Evolutionary conservation across 2,888 invertebrate species (phyloP).

Genomic region (Dorcus hopei): DNA sequence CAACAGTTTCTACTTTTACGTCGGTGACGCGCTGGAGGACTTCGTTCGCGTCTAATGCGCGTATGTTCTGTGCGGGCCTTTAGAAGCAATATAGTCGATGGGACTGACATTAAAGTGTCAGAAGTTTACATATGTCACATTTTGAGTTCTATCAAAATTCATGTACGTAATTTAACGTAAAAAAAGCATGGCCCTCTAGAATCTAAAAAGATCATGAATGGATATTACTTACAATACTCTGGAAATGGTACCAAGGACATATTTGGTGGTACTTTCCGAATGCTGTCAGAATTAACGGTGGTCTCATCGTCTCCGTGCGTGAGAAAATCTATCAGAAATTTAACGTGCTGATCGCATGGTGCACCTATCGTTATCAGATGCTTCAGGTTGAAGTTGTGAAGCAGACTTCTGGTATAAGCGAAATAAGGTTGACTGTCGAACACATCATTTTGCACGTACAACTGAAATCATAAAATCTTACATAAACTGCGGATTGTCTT

Average conservation of each 20-base stretch:
- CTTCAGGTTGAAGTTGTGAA: conserved; percentile 59
- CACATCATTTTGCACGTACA: conserved; percentile 67
- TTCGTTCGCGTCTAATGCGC: no score
- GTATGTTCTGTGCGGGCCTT: no score
- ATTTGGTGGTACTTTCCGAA: conserved; percentile 48
- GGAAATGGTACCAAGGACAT: conserved; percentile 57
- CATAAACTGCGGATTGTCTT: not conserved
- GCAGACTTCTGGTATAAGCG: conserved; percentile 57
- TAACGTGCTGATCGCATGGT: conserved; percentile 52
- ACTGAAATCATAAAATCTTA: conserved; percentile 42
- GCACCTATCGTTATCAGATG: conserved; percentile 56
- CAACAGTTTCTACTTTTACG: no score
- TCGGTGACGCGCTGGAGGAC: no score
- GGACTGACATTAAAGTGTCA: no score
- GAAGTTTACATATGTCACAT: no score
- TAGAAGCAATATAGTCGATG: no score
- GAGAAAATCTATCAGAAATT: conserved; percentile 33
- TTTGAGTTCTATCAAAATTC: no score
- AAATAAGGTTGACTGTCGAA: conserved; percentile 63
- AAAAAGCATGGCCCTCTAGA: no score
- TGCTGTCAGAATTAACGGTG: conserved; percentile 28
- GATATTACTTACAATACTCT: conserved; percentile 55
- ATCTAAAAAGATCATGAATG: no score
- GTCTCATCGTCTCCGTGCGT: conserved; percentile 26
- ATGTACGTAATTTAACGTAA: no score